Evolutionary conservation across 1,140 invertebrate genomes (phyloP), one percentile per base, ranked within the genome.

Genomic region (Nylanderia fulva): DNA sequence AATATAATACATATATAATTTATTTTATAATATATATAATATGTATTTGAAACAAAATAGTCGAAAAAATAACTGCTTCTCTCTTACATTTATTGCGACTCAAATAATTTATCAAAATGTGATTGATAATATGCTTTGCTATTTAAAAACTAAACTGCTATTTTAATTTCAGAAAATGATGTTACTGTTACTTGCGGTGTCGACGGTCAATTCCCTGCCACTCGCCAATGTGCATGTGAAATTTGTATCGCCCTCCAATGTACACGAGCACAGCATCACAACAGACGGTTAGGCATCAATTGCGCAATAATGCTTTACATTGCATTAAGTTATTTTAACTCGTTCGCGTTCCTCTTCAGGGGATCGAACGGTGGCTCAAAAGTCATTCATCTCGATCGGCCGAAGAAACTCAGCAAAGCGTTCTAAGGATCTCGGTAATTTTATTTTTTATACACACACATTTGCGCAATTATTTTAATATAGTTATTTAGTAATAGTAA

Each of bases 211-310:
- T 79, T 91, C 90, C 63, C 86, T 92, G 15, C 92, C 93, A 39
- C 84, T 94, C 54, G 89, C 93, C 15, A 92, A 91, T 80, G 91
- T 94, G 27, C 92, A 92, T 71, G 91, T 94, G 71, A 94, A 92
- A 89, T 94, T 94, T 60, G 83, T 94, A n/a, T 93, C 93, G 18
- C 93, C 92, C 15, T 92, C 93, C 5, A 90, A 94, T 83, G 69
- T 92, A 61, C 92, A 93, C 72, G 92, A 94, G 66, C 93, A 94
- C 68, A 91, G 91, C 39, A 85, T 94, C 68, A 93, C 91, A 24
- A 93, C 92, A 64, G 90, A 94, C 69, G 92, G 93, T 93, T 90
- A 91, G 75, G 80, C 68, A 69, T 2, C 4, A 15, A 58, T 82
- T 82, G 27, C 7, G n/a, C 29, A 29, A 63, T 80, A 80, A 56